phyloP scores from a whole-genome alignment of 2,888 invertebrate genomes.

The Campoletis raptor region DNA sequence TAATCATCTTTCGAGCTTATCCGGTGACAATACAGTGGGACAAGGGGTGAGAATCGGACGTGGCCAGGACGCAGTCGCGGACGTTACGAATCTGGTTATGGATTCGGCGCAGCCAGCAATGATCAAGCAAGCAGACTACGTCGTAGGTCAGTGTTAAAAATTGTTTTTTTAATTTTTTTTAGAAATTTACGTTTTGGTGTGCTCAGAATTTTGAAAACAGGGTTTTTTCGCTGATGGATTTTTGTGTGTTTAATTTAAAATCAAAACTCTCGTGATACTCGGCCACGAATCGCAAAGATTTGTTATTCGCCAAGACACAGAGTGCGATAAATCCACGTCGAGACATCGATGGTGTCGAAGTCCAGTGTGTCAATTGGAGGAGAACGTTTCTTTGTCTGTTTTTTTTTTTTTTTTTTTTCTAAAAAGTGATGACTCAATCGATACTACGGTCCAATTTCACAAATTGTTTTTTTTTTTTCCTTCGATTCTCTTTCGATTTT shows the following conservation, averaged over 20 bases:
- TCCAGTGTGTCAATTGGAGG: constrained; percentile 46
- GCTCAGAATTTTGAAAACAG: not conserved
- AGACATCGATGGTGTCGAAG: constrained; percentile 32
- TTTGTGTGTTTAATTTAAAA: not conserved
- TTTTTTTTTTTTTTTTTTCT: not conserved
- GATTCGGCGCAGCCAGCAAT: constrained; percentile 78
- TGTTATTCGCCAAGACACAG: not conserved
- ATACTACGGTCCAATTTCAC: not conserved
- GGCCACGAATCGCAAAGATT: not conserved
- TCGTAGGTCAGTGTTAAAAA: constrained; percentile 81
- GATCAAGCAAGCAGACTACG: constrained; percentile 82
- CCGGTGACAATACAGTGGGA: constrained; percentile 76
- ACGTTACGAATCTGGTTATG: constrained; percentile 72
- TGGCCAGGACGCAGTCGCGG: constrained; percentile 80
- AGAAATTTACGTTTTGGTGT: not conserved
- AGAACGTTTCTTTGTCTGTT: not conserved
- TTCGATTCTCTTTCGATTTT: not conserved
- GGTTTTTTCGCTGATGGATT: not conserved
- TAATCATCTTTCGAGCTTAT: constrained; percentile 78
- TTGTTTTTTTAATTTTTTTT: not conserved
- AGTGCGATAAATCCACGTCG: not conserved
- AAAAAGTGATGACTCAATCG: not conserved
- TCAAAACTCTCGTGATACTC: not conserved
- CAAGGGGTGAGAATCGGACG: constrained; percentile 80
- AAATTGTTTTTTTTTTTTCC: not conserved